phyloP scores from a whole-genome alignment of 2,888 invertebrate genomes.

The Plebejus melissa region DNA sequence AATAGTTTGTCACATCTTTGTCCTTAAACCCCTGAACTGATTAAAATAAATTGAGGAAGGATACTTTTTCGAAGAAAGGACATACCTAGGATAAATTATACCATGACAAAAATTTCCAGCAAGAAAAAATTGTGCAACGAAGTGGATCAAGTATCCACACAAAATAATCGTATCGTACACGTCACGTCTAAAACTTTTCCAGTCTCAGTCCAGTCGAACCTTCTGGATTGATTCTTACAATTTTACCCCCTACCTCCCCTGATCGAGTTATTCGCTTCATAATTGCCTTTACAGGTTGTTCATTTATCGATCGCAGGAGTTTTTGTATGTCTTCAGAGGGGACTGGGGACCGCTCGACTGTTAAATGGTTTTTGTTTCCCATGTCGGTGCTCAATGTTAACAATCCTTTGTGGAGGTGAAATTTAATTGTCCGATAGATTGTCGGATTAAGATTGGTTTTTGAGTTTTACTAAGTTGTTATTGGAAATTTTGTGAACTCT shows the following conservation, averaged over 20 bases:
- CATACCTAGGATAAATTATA: background rate
- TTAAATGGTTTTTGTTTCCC: constrained; percentile 56
- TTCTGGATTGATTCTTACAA: constrained; percentile 67
- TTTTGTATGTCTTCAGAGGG: constrained; percentile 66
- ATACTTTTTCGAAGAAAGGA: background rate
- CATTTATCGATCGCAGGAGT: constrained; percentile 63
- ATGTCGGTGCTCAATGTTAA: constrained; percentile 36
- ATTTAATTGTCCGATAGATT: constrained; percentile 26
- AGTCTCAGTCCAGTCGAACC: constrained; percentile 49
- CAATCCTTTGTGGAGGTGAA: constrained; percentile 40
- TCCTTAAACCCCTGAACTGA: background rate
- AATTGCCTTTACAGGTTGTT: constrained; percentile 57
- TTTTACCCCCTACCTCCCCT: constrained; percentile 38
- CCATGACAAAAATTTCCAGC: too few species aligned
- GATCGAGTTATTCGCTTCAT: constrained; percentile 68
- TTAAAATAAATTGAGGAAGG: background rate
- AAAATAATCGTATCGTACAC: constrained; percentile 31
- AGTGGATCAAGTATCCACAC: background rate
- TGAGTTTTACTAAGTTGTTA: background rate
- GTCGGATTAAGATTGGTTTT: constrained; percentile 13
- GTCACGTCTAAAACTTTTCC: constrained; percentile 42
- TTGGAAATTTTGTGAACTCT: background rate
- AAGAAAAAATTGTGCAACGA: too few species aligned
- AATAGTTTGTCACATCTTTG: background rate
- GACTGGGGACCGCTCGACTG: constrained; percentile 54